phyloP scores from a whole-genome alignment of 2,888 invertebrate species.

The Diadegma fenestrale region DNA sequence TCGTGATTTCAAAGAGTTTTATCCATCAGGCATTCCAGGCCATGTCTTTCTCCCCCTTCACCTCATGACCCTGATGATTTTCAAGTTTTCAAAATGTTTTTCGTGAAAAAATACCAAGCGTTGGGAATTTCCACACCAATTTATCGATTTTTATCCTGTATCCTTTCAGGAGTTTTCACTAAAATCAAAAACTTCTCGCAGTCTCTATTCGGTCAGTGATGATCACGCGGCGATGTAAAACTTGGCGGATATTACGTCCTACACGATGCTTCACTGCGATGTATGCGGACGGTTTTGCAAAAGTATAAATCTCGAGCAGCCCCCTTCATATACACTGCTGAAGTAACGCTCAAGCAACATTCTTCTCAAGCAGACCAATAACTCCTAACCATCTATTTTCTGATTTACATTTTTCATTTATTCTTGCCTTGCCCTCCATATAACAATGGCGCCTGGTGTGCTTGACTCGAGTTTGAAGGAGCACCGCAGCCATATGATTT shows the following conservation, averaged over 20 bases:
- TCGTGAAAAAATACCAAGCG: not conserved
- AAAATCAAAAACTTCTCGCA: not conserved
- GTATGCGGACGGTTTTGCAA: not conserved
- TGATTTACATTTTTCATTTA: slow-evolving; percentile 65
- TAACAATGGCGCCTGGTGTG: slow-evolving; percentile 58
- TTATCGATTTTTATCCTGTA: not conserved
- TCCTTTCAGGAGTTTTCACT: not conserved
- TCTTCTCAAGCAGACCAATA: slow-evolving; percentile 37
- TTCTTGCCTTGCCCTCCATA: slow-evolving; percentile 17
- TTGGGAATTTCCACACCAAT: not conserved
- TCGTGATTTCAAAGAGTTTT: slow-evolving; percentile 6
- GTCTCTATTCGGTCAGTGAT: not conserved
- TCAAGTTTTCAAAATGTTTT: not conserved
- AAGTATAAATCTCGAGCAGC: not conserved
- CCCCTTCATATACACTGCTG: slow-evolving; percentile 6
- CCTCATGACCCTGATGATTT: not conserved
- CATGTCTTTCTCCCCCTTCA: not conserved
- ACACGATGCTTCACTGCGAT: not conserved
- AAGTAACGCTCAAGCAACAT: slow-evolving; percentile 51
- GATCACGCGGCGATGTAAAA: slow-evolving; percentile 33
- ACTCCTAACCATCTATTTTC: slow-evolving; percentile 53
- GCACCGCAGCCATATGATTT: slow-evolving; percentile 42
- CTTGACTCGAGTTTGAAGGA: slow-evolving; percentile 65
- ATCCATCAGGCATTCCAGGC: not conserved
- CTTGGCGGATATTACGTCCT: slow-evolving; percentile 35